Percentiles rank a stretch among this genome's conserved stretches.
These are phyloP conservation scores for Oriolus oriolus DNA, from an alignment of 2,113 vertebrate genomes.

Conservation along the genomic window DNA sequence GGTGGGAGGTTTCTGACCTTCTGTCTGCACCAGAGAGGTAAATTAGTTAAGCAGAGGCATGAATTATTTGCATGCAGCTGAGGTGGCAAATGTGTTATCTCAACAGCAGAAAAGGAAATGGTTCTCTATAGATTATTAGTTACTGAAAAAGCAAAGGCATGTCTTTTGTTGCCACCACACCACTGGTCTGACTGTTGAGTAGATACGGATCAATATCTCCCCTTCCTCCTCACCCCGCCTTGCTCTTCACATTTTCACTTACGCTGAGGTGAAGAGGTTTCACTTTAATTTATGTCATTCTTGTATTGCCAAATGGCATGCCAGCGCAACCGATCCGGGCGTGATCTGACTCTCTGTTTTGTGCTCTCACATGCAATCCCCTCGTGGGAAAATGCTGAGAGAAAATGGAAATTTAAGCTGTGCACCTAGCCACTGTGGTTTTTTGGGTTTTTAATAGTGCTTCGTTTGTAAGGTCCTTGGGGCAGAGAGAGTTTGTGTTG, in stretches of 20 bases:
- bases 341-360: constrained; percentile 46
- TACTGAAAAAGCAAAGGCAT: constrained; percentile 41
- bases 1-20: constrained; percentile 28
- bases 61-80: constrained; percentile 56
- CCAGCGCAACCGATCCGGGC: constrained; percentile 26
- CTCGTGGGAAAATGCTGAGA: constrained; percentile 59
- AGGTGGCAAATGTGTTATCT: constrained; percentile 34
- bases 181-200: constrained; percentile 51
- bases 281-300: constrained; percentile 56
- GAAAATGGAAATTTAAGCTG: constrained; percentile 58
- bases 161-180: constrained; percentile 17
- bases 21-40: constrained; percentile 22
- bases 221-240: constrained; percentile 14
- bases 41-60: not conserved
- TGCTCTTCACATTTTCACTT: constrained; percentile 50
- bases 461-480: not conserved
- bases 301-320: constrained; percentile 51
- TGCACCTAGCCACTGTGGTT: constrained; percentile 31
- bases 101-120: constrained; percentile 55
- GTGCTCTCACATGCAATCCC: constrained; percentile 43
- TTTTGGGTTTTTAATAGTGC: constrained; percentile 16
- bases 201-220: constrained; percentile 49
- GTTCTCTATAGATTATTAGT: constrained; percentile 58
- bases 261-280: constrained; percentile 49
- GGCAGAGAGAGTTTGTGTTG: constrained; percentile 29